Conservation (phyloP, 2,888 invertebrate species). For the Watsonalla cultraria region DNA sequence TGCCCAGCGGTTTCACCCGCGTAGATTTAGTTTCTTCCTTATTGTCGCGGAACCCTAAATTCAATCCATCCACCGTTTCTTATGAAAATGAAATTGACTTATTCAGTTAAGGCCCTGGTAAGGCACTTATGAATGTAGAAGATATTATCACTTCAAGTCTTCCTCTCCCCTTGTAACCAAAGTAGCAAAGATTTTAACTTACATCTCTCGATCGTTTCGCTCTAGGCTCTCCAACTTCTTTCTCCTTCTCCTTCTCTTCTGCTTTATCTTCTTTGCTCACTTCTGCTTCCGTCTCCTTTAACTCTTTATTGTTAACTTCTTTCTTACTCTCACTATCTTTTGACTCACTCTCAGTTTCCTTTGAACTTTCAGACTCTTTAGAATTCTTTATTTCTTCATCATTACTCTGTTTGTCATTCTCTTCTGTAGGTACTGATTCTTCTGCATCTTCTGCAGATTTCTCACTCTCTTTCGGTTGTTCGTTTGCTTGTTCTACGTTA, state of each 20-base stretch:
- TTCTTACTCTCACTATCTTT: constrained; percentile 3
- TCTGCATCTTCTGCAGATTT: not conserved
- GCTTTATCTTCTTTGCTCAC: constrained; percentile 17
- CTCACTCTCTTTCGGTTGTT: too few relatives aligned
- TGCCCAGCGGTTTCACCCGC: too few relatives aligned
- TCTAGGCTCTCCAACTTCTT: constrained; percentile 51
- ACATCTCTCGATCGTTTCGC: constrained; percentile 71
- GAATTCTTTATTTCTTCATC: constrained; percentile 8
- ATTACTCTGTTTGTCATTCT: constrained; percentile 7
- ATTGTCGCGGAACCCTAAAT: too few relatives aligned
- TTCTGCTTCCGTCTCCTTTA: constrained; percentile 8
- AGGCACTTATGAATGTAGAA: too few relatives aligned
- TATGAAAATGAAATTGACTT: too few relatives aligned
- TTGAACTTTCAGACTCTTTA: constrained; percentile 3
- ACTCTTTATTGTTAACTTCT: constrained; percentile 10
- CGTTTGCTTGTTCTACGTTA: constrained; percentile 1
- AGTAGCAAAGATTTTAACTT: too few relatives aligned
- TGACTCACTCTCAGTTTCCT: constrained; percentile 7
- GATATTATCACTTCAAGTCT: too few relatives aligned
- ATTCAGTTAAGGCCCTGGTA: too few relatives aligned
- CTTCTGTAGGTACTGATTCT: not conserved
- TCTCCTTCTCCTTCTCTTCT: constrained; percentile 33
- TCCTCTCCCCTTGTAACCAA: too few relatives aligned
- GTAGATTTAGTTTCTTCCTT: too few relatives aligned
- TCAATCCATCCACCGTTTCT: too few relatives aligned